Evolutionary conservation across 1,140 invertebrate genomes (phyloP).

Genomic region (Diabrotica virgifera): DNA sequence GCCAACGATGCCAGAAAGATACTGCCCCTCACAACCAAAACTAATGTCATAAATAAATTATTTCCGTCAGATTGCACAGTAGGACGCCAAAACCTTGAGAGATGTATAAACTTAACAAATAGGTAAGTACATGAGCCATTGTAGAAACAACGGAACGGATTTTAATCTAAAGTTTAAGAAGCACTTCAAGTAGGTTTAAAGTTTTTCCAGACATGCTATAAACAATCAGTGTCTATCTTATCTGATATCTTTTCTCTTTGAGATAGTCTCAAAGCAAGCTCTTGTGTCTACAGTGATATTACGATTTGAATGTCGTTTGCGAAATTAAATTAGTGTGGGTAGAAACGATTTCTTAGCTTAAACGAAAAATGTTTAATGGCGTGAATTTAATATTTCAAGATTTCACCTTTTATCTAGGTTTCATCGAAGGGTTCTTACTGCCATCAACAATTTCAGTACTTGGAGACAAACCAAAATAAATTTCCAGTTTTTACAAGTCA

Average conservation of each 20-base stretch:
- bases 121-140: constrained; percentile 13
- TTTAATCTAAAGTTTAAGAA: constrained; percentile 23
- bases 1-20: too few species aligned
- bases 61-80: background rate
- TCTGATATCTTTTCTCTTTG: constrained; percentile 12
- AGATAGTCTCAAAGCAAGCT: background rate
- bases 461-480: too few species aligned
- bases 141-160: constrained; percentile 4
- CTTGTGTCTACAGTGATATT: constrained; percentile 20
- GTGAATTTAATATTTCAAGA: background rate
- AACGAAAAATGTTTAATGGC: background rate
- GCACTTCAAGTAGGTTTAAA: constrained; percentile 11
- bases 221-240: constrained; percentile 19
- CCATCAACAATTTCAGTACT: too few species aligned
- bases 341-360: background rate
- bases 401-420: background rate
- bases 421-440: too few species aligned
- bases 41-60: constrained; percentile 1
- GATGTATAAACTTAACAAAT: constrained; percentile 15
- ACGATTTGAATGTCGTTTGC: background rate
- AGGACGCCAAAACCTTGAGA: background rate
- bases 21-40: too few species aligned
- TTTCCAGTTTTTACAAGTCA: too few species aligned
- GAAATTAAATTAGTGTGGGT: background rate
- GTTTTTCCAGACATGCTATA: constrained; percentile 21